Conservation (phyloP, 2,797 vertebrate species). For the Chrysolophus pictus region DNA sequence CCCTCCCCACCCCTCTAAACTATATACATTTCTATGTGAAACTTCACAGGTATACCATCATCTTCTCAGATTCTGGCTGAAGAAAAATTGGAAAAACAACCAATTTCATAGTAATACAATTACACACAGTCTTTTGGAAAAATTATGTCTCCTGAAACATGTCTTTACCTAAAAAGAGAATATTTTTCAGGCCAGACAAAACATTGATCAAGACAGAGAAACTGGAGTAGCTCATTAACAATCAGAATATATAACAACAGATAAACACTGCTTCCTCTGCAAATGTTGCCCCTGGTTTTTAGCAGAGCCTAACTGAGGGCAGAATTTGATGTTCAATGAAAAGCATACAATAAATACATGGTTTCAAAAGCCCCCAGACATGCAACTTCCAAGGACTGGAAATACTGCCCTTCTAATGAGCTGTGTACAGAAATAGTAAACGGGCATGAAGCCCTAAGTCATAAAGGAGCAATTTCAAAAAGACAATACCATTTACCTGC, state of each 20-base stretch:
- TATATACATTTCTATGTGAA: not conserved
- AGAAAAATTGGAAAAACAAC: not conserved
- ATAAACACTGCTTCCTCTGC: not conserved
- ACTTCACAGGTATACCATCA: not conserved
- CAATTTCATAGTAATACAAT: not conserved
- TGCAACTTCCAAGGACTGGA: not conserved
- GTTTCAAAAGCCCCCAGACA: slow-evolving; percentile 7
- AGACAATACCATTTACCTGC: not conserved
- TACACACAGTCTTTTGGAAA: not conserved
- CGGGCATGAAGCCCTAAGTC: not conserved
- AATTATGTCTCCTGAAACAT: not conserved
- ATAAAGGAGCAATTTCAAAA: not conserved
- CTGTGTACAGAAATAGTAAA: not conserved
- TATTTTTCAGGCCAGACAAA: not conserved
- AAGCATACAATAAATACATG: not conserved
- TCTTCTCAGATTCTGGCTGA: not conserved
- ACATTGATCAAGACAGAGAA: not conserved
- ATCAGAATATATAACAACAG: not conserved
- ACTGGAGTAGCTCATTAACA: not conserved
- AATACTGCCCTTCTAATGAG: slow-evolving; percentile 13
- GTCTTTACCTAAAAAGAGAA: not conserved
- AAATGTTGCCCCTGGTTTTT: not conserved
- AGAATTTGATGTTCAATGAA: slow-evolving; percentile 2
- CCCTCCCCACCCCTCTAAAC: not conserved
- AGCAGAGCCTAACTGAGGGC: not conserved